Conservation (phyloP, 2,888 invertebrate genomes). For the Pherbina coryleti region DNA sequence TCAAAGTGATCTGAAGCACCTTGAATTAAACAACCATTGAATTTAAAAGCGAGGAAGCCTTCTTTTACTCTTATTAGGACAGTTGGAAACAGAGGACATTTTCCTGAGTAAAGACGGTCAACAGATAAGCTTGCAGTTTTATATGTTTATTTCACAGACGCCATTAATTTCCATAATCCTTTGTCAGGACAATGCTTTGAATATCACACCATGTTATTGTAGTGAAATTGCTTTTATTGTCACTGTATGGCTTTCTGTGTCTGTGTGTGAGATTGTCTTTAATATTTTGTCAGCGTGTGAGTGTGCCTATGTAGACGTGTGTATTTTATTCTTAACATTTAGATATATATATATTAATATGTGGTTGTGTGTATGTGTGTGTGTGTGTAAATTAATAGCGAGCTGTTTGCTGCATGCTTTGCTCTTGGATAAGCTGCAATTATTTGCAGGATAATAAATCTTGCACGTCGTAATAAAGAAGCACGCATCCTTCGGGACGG, state of each 20-base stretch:
- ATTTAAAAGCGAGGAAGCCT: too few relatives aligned
- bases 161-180: background rate
- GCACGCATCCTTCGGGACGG: background rate
- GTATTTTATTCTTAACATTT: background rate
- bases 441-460: constrained; percentile 21
- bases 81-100: too few relatives aligned
- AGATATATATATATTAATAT: background rate
- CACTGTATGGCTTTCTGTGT: too few relatives aligned
- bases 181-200: background rate
- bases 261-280: too few relatives aligned
- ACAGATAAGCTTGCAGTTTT: too few relatives aligned
- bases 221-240: too few relatives aligned
- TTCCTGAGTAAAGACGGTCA: too few relatives aligned
- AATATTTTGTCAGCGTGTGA: background rate
- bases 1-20: too few relatives aligned
- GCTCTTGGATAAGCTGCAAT: constrained; percentile 11
- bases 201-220: too few relatives aligned
- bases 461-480: background rate
- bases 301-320: background rate
- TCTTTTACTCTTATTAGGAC: too few relatives aligned
- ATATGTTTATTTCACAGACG: background rate
- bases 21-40: too few relatives aligned
- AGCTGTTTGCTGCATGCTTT: background rate
- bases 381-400: background rate
- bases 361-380: background rate